These are phyloP conservation scores for Geococcyx californianus DNA, from an alignment of 2,113 vertebrate genomes.

Conservation along the genomic window DNA sequence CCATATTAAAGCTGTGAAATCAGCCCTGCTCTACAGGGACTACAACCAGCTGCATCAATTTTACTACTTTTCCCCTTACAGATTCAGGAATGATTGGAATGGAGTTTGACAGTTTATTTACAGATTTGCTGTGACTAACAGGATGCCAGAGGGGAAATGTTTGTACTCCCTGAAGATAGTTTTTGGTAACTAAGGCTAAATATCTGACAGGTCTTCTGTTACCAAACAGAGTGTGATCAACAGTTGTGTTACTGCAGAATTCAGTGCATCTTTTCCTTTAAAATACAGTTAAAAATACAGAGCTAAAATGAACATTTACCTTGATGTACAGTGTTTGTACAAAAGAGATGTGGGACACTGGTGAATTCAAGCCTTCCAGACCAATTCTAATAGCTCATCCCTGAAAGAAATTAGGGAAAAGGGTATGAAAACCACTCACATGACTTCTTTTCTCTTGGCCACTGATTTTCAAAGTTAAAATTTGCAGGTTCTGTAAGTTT, in stretches of 20 bases:
- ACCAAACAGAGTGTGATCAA: constrained; percentile 36
- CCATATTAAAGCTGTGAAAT: constrained; percentile 71
- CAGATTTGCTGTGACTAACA: constrained; percentile 72
- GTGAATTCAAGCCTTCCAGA: not conserved
- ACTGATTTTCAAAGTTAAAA: not conserved
- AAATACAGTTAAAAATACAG: constrained; percentile 23
- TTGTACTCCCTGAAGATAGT: constrained; percentile 69
- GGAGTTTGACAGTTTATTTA: constrained; percentile 72
- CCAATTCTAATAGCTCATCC: not conserved
- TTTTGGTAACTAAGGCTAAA: constrained; percentile 69
- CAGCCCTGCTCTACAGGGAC: constrained; percentile 52
- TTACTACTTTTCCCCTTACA: constrained; percentile 58
- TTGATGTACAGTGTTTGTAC: not conserved
- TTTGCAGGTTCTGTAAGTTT: not conserved
- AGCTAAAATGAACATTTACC: not conserved
- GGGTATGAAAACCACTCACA: not conserved
- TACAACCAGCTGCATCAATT: constrained; percentile 60
- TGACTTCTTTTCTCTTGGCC: not conserved
- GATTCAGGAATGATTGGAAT: constrained; percentile 70
- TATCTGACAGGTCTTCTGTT: constrained; percentile 66
- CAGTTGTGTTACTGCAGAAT: constrained; percentile 27
- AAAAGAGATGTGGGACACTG: not conserved
- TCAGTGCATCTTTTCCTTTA: constrained; percentile 4
- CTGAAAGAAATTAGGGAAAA: not conserved
- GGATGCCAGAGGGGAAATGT: constrained; percentile 71